Percentiles rank a stretch among this genome's conserved stretches.
phyloP scores from a whole-genome alignment of 64 coral and sea anemone genomes.

The Acropora yongei region DNA sequence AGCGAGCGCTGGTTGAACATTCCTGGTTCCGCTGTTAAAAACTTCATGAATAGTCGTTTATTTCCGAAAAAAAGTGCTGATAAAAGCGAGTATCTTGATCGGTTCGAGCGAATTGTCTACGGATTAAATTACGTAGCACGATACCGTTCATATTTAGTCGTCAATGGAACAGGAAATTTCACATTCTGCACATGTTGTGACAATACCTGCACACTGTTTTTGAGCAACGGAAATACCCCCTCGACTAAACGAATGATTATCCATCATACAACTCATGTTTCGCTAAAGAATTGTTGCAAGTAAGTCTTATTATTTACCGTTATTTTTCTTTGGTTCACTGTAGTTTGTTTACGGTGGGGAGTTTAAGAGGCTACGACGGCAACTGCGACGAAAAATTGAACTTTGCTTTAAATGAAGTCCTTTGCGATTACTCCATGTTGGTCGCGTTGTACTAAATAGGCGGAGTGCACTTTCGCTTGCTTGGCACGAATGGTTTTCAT shows the following conservation, averaged over 20 bases:
- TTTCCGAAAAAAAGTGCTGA: background rate
- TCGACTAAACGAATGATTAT: conserved; percentile 21
- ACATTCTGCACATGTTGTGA: conserved; percentile 44
- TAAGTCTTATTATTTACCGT: background rate
- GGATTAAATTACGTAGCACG: background rate
- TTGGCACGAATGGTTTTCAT: too few species aligned
- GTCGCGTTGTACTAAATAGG: too few species aligned
- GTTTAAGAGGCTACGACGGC: too few species aligned
- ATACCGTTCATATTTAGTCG: conserved; percentile 55
- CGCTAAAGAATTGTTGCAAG: background rate
- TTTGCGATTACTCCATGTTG: too few species aligned
- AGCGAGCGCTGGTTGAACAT: conserved; percentile 29
- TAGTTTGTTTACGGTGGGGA: too few species aligned
- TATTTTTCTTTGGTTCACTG: too few species aligned
- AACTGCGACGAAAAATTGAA: too few species aligned
- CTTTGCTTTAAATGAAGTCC: too few species aligned
- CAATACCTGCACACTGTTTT: conserved; percentile 43
- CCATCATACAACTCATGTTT: background rate
- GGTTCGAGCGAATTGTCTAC: background rate
- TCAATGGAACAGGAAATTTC: conserved; percentile 49
- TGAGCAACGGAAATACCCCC: conserved; percentile 48
- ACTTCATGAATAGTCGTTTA: background rate
- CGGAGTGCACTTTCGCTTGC: too few species aligned
- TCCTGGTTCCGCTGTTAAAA: background rate
- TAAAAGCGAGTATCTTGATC: background rate